phyloP scores from a whole-genome alignment of 2,888 invertebrate genomes.

The Saturnia pavonia region DNA sequence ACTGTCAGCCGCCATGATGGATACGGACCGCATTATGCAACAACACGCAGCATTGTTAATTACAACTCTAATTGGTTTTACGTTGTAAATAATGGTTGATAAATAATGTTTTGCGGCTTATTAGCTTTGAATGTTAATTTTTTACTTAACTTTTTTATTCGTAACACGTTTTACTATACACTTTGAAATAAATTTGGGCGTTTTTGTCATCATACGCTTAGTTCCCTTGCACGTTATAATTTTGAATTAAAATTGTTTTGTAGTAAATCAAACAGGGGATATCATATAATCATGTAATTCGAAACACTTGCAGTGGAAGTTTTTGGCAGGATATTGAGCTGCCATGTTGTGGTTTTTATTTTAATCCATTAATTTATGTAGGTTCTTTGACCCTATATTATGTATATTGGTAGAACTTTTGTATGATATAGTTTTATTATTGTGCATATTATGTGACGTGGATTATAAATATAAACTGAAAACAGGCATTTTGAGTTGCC shows the following conservation, averaged over 20 bases:
- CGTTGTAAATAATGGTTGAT: conserved; percentile 41
- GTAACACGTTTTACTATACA: not conserved
- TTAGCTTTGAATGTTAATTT: conserved; percentile 1
- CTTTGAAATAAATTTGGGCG: not conserved
- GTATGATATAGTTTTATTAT: too few relatives aligned
- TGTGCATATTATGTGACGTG: too few relatives aligned
- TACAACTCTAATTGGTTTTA: conserved; percentile 65
- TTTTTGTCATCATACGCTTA: not conserved
- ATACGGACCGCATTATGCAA: conserved; percentile 67
- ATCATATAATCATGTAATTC: too few relatives aligned
- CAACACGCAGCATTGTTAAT: conserved; percentile 68
- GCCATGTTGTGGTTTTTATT: too few relatives aligned
- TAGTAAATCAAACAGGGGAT: not conserved
- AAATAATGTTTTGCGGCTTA: not conserved
- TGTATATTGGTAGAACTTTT: too few relatives aligned
- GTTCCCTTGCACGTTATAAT: not conserved
- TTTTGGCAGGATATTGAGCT: too few relatives aligned
- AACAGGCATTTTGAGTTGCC: too few relatives aligned
- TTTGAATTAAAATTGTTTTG: not conserved
- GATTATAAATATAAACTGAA: too few relatives aligned
- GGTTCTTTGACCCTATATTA: too few relatives aligned
- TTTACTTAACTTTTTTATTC: not conserved
- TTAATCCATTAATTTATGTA: too few relatives aligned
- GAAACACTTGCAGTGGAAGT: too few relatives aligned
- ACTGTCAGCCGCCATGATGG: conserved; percentile 66